Evolutionary conservation across 2,113 vertebrate genomes (phyloP).

Genomic region (Lophura nycthemera): DNA sequence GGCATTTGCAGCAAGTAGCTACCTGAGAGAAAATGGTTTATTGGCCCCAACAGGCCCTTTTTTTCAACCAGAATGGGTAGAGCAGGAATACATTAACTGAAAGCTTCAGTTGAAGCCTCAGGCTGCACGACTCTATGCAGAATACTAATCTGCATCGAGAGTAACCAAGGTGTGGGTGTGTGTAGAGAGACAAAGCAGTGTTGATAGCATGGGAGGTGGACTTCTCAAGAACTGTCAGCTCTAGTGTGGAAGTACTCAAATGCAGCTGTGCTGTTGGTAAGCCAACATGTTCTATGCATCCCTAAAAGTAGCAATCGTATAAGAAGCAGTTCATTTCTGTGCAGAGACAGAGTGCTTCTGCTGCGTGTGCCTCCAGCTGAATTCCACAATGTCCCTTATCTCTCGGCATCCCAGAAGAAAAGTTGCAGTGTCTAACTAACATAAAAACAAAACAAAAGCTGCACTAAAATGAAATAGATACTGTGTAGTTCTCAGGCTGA

Average conservation of each 20-base stretch:
- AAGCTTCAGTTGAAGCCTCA: background rate
- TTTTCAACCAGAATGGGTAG: background rate
- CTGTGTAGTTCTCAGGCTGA: background rate
- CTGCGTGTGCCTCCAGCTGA: background rate
- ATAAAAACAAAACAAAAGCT: background rate
- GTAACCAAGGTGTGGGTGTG: background rate
- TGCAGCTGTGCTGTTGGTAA: background rate
- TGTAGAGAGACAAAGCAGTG: background rate
- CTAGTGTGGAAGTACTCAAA: background rate
- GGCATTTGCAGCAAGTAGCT: background rate
- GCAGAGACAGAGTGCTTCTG: background rate
- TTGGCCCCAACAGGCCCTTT: background rate
- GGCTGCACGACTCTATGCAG: background rate
- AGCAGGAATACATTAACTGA: background rate
- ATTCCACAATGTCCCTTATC: background rate
- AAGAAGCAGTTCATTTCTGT: background rate
- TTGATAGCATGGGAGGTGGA: background rate
- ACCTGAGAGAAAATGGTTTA: background rate
- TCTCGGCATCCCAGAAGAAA: background rate
- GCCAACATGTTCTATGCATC: background rate
- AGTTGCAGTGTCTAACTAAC: background rate
- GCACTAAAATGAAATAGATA: background rate
- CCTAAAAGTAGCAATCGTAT: background rate
- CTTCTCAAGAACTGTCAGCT: background rate
- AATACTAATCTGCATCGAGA: background rate